Percentiles rank a stretch among this genome's conserved stretches.
Evolutionary conservation across 2,888 invertebrate species (phyloP).

Genomic region (Pollenia labialis): DNA sequence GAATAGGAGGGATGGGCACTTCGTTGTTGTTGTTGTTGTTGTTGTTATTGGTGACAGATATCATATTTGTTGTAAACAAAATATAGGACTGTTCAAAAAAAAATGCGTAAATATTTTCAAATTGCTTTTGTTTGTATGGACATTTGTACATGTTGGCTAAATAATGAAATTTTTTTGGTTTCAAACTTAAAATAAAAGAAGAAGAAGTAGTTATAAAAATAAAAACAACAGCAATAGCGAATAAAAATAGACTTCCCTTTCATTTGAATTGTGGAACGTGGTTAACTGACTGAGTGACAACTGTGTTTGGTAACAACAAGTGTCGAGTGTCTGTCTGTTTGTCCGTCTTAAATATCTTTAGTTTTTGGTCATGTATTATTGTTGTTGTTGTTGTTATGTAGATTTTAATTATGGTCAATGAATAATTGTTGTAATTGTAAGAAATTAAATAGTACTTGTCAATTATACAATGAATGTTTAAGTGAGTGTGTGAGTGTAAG

Average conservation of each 20-base stretch:
- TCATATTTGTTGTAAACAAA: constrained; percentile 21
- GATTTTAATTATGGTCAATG: constrained; percentile 56
- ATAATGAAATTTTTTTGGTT: constrained; percentile 41
- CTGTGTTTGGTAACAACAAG: constrained; percentile 61
- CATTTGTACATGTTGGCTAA: constrained; percentile 34
- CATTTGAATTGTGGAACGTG: constrained; percentile 76
- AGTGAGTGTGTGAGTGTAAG: neutral
- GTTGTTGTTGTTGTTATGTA: neutral
- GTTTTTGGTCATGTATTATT: constrained; percentile 58
- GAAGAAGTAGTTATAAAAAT: neutral
- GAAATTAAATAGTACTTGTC: neutral
- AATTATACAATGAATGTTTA: constrained; percentile 43
- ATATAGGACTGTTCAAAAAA: constrained; percentile 60
- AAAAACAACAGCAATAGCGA: constrained; percentile 29
- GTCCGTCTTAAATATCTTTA: neutral
- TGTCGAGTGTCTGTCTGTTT: constrained; percentile 16
- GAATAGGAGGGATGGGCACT: neutral
- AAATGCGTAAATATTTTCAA: neutral
- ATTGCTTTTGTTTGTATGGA: constrained; percentile 26
- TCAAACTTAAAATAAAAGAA: neutral
- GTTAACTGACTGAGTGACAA: neutral
- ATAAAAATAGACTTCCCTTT: constrained; percentile 80
- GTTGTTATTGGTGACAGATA: neutral
- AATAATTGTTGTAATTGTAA: constrained; percentile 35
- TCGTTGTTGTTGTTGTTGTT: too few relatives aligned